phyloP scores from a whole-genome alignment of 2,888 invertebrate species.

The Muscina levida region DNA sequence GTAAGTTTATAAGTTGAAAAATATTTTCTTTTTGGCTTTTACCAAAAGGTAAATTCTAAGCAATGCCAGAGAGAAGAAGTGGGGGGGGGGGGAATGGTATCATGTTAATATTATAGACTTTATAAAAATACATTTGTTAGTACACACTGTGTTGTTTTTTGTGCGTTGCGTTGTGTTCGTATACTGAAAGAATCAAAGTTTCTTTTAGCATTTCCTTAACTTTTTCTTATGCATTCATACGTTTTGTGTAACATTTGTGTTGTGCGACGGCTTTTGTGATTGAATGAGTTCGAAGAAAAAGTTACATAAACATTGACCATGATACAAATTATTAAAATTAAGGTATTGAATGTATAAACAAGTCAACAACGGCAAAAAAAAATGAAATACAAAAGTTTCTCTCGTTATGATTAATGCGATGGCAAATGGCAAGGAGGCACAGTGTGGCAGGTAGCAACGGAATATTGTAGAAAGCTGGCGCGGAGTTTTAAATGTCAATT shows the following conservation, averaged over 20 bases:
- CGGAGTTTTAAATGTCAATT: too few species aligned
- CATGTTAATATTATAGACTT: conserved; percentile 31
- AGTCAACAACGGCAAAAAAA: too few species aligned
- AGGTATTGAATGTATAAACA: conserved; percentile 47
- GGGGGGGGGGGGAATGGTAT: neutral
- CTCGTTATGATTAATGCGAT: too few species aligned
- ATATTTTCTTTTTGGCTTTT: neutral
- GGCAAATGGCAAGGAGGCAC: too few species aligned
- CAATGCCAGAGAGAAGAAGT: neutral
- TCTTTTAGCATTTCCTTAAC: too few species aligned
- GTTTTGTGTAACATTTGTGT: conserved; percentile 7
- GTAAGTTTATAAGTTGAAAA: conserved; percentile 11
- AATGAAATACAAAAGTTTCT: too few species aligned
- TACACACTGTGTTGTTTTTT: neutral
- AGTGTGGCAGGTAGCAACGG: too few species aligned
- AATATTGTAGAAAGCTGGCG: too few species aligned
- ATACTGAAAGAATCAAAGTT: too few species aligned
- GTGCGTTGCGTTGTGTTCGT: too few species aligned
- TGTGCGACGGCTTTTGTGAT: neutral
- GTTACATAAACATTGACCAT: conserved; percentile 41
- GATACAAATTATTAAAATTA: conserved; percentile 61
- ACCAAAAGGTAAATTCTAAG: neutral
- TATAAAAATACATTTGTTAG: conserved; percentile 36
- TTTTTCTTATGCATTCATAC: neutral
- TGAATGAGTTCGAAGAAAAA: conserved; percentile 1